Percentiles rank a stretch among this genome's conserved stretches.
phyloP scores from a whole-genome alignment of 2,113 vertebrate species.

The Ardeotis arabs region DNA sequence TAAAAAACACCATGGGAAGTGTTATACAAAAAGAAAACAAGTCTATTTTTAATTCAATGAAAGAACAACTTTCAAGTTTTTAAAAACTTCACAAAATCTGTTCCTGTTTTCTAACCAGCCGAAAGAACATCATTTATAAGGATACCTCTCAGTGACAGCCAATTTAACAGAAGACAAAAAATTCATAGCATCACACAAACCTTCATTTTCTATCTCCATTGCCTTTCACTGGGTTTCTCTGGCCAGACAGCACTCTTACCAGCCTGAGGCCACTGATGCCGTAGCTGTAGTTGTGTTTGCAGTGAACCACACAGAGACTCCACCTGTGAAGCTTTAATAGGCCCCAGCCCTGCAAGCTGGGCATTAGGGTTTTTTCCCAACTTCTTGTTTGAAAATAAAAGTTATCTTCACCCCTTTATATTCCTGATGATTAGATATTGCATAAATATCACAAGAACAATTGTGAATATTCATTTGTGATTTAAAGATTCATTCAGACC shows the following conservation, averaged over 20 bases:
- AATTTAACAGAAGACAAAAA: background rate
- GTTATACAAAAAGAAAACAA: background rate
- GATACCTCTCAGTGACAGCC: background rate
- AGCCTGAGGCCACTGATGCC: background rate
- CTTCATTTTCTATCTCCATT: background rate
- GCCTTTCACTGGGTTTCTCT: background rate
- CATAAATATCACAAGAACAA: background rate
- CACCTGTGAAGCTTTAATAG: background rate
- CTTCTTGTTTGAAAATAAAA: background rate
- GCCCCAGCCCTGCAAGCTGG: background rate
- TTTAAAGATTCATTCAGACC: background rate
- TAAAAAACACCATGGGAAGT: background rate
- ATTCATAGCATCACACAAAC: background rate
- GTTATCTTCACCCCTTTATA: background rate
- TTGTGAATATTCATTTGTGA: background rate
- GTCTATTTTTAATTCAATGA: background rate
- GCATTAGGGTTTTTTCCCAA: accelerated
- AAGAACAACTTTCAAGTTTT: background rate
- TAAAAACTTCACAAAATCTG: background rate
- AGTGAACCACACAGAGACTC: background rate
- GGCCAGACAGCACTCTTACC: background rate
- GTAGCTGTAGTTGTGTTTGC: background rate
- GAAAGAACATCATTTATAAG: background rate
- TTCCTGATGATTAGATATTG: background rate
- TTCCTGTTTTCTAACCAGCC: background rate